Percentiles rank a stretch among this genome's conserved stretches.
Evolutionary conservation across 1,140 invertebrate genomes (phyloP).

Genomic region (Scaptodrosophila lebanonensis): DNA sequence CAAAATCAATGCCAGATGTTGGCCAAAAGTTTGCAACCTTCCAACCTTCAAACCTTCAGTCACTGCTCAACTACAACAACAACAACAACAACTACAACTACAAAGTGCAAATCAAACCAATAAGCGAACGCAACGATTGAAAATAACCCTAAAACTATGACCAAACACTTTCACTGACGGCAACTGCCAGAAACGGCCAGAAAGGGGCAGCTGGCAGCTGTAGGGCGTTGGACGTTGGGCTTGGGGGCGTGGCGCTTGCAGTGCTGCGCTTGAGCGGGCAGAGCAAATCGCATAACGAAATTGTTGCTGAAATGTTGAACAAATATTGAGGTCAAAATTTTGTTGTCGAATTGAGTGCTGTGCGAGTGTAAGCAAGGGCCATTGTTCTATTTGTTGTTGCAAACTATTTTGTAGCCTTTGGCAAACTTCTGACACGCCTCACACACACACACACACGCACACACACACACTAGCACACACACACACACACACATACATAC

Average conservation of each 20-base stretch:
- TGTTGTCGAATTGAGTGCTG: constrained; percentile 29
- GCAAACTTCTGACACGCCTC: constrained; percentile 60
- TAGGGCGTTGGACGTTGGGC: too few relatives aligned
- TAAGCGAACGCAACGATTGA: constrained; percentile 47
- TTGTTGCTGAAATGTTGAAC: constrained; percentile 71
- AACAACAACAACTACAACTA: constrained; percentile 12
- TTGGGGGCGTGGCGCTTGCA: neutral
- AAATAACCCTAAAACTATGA: constrained; percentile 27
- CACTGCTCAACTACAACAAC: too few relatives aligned
- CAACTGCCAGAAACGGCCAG: constrained; percentile 65
- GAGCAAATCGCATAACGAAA: constrained; percentile 64
- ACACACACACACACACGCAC: constrained; percentile 9
- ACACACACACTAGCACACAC: too few relatives aligned
- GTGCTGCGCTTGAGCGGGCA: neutral
- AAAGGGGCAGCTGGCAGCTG: too few relatives aligned
- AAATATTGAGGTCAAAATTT: constrained; percentile 71
- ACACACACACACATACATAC: too few relatives aligned
- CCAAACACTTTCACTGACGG: constrained; percentile 66
- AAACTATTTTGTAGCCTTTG: constrained; percentile 66
- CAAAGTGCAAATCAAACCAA: constrained; percentile 60
- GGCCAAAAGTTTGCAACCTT: too few relatives aligned
- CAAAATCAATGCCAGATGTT: too few relatives aligned
- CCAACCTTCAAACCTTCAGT: too few relatives aligned
- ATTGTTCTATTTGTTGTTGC: constrained; percentile 37
- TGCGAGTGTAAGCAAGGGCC: too few relatives aligned